These are phyloP conservation scores for Sitta europaea DNA, from an alignment of 2,113 vertebrate genomes.

Conservation along the genomic window DNA sequence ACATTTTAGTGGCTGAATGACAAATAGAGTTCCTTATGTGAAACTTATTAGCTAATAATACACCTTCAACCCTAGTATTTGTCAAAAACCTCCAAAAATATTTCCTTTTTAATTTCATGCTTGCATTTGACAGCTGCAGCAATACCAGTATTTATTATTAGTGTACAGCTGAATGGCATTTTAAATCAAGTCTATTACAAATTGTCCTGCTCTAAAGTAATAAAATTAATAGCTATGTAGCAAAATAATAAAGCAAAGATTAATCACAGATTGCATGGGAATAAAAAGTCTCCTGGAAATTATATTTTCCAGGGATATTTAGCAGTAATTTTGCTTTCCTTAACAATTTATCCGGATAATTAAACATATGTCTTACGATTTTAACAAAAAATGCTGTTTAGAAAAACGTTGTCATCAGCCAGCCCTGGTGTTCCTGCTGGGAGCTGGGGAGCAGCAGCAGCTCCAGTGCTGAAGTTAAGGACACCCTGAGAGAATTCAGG, in stretches of 20 bases:
- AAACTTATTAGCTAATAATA: neutral
- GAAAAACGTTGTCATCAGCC: neutral
- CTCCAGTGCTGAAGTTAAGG: rapidly evolving
- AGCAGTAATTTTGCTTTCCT: neutral
- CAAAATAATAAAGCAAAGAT: neutral
- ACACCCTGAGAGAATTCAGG: rapidly evolving
- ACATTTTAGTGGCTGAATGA: neutral
- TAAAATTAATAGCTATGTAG: neutral
- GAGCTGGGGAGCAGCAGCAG: neutral
- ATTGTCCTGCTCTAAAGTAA: neutral
- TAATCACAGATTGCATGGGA: neutral
- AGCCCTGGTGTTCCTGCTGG: neutral
- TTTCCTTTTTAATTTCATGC: neutral
- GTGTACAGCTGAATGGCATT: neutral
- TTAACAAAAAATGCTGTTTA: neutral
- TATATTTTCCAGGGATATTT: neutral
- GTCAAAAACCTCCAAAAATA: neutral
- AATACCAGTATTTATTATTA: neutral
- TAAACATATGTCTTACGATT: neutral
- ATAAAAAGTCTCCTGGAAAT: neutral
- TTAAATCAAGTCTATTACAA: neutral
- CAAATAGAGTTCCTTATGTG: neutral
- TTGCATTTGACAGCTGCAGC: neutral
- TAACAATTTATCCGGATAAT: neutral
- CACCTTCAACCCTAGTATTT: neutral